A percentile compares a stretch with the other conserved stretches of the same genome.
phyloP scores from a whole-genome alignment of 1,140 invertebrate genomes.

The Trichonephila inaurata region DNA sequence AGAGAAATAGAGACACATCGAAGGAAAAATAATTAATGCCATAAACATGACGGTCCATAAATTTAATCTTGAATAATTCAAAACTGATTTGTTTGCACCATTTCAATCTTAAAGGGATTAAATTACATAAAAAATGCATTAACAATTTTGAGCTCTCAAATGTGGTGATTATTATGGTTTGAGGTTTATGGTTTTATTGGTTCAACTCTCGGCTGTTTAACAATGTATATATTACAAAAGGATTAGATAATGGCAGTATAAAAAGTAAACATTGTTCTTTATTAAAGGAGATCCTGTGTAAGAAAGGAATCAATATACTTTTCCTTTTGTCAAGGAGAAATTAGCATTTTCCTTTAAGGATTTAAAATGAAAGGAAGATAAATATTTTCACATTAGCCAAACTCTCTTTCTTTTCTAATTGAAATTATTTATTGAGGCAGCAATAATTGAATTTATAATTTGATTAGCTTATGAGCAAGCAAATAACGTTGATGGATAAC shows the following conservation, averaged over 20 bases:
- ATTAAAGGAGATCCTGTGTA: too few relatives aligned
- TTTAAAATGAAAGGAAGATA: too few relatives aligned
- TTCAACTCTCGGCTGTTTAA: not conserved
- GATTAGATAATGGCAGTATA: not conserved
- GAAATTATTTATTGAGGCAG: too few relatives aligned
- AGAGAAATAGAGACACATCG: not conserved
- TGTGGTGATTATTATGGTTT: not conserved
- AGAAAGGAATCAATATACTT: too few relatives aligned
- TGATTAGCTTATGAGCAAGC: too few relatives aligned
- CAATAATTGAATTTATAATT: too few relatives aligned
- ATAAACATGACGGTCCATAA: not conserved
- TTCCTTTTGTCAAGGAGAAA: too few relatives aligned
- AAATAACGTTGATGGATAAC: too few relatives aligned
- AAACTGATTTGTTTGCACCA: constrained; percentile 32
- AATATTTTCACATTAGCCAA: too few relatives aligned
- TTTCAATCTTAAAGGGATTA: not conserved
- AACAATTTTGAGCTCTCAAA: not conserved
- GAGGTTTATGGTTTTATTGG: not conserved
- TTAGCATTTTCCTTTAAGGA: too few relatives aligned
- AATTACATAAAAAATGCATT: not conserved
- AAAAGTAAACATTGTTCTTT: not conserved
- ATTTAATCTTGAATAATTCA: not conserved
- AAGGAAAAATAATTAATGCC: not conserved
- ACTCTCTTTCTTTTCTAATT: too few relatives aligned
- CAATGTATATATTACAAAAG: not conserved